A percentile compares a stretch with the other conserved stretches of the same genome.
Evolutionary conservation across 1,140 invertebrate species (phyloP).

Genomic region (Coelopa frigida): DNA sequence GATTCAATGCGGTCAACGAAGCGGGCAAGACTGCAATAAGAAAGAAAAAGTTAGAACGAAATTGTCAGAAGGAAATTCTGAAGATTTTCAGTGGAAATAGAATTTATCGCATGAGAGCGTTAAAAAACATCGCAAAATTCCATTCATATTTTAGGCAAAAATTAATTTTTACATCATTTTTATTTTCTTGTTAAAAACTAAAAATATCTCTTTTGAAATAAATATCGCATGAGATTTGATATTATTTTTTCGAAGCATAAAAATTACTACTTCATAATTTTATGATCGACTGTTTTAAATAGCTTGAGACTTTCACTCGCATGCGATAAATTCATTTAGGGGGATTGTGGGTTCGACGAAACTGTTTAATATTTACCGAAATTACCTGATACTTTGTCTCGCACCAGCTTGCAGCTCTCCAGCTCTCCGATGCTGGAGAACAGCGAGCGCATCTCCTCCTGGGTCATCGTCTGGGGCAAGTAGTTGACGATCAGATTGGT

Average conservation of each 20-base stretch:
- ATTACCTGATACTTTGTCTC: conserved; percentile 76
- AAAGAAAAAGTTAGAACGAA: conserved; percentile 5
- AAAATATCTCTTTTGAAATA: too few species aligned
- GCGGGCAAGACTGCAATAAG: conserved; percentile 41
- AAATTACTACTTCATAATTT: too few species aligned
- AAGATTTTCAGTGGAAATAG: background rate
- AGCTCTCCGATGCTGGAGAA: conserved; percentile 83
- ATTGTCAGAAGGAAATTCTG: background rate
- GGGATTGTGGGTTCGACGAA: too few species aligned
- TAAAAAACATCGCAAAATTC: too few species aligned
- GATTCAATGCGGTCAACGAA: conserved; percentile 42
- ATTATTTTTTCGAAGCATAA: too few species aligned
- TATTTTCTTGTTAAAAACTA: too few species aligned
- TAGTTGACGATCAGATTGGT: conserved; percentile 89
- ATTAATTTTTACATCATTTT: too few species aligned
- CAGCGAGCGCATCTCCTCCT: conserved; percentile 78
- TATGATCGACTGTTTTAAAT: background rate
- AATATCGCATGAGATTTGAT: too few species aligned
- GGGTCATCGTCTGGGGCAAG: conserved; percentile 86
- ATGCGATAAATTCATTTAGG: background rate
- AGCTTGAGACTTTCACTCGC: background rate
- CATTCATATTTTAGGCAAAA: too few species aligned
- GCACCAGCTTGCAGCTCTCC: conserved; percentile 84
- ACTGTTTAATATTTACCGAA: conserved; percentile 37
- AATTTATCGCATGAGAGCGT: too few species aligned